phyloP scores from a whole-genome alignment of 2,888 invertebrate species.

The Neoaliturus tenellus region DNA sequence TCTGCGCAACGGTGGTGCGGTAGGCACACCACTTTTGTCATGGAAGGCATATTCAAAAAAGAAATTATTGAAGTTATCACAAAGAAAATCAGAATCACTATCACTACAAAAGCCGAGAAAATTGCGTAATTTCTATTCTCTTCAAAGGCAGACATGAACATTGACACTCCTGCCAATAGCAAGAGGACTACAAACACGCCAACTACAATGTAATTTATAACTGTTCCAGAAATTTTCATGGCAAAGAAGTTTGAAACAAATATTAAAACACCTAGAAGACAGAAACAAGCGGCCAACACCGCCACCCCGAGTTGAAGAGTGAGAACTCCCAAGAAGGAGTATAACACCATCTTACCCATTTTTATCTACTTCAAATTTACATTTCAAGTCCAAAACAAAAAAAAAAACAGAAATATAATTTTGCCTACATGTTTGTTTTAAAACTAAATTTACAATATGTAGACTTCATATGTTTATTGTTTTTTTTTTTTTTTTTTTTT shows the following conservation, averaged over 20 bases:
- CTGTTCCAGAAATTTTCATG: too few species aligned
- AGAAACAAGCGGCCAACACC: not conserved
- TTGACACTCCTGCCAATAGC: not conserved
- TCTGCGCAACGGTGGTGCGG: not conserved
- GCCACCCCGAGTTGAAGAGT: constrained; percentile 1
- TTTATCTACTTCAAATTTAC: not conserved
- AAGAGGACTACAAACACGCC: not conserved
- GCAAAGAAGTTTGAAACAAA: not conserved
- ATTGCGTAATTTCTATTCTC: not conserved
- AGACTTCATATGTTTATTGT: too few species aligned
- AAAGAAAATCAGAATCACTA: not conserved
- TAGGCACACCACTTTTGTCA: not conserved
- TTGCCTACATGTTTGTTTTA: too few species aligned
- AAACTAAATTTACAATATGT: too few species aligned
- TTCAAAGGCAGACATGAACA: not conserved
- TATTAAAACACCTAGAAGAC: not conserved
- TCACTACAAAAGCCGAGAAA: not conserved
- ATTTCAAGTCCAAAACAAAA: too few species aligned
- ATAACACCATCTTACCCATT: not conserved
- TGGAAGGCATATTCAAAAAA: not conserved
- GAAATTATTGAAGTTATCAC: not conserved
- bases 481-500: too few species aligned
- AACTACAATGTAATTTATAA: not conserved
- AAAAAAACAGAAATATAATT: too few species aligned
- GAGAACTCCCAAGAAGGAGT: not conserved